Conservation (phyloP, 2,797 vertebrate species). For the Gymnocypris eckloni region DNA sequence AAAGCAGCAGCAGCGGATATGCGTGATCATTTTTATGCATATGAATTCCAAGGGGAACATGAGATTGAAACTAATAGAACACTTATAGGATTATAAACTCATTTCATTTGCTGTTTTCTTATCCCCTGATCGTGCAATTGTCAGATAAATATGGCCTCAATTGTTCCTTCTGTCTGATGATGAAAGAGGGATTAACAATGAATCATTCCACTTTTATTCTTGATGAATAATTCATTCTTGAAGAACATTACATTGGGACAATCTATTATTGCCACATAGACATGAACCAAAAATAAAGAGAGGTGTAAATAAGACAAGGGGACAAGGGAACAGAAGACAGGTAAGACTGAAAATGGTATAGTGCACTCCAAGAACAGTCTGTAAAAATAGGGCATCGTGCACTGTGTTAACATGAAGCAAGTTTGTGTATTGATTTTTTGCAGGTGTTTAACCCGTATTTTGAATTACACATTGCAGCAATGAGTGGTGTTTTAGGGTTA, state of each 20-base stretch:
- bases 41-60: constrained; percentile 22
- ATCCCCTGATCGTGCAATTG: not conserved
- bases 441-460: not conserved
- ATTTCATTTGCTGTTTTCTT: constrained; percentile 25
- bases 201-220: constrained; percentile 31
- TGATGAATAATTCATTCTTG: not conserved
- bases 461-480: too few relatives aligned
- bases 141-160: constrained; percentile 26
- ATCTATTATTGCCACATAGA: constrained; percentile 7
- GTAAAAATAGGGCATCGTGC: not conserved
- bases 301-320: constrained; percentile 5
- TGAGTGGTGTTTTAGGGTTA: not conserved
- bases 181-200: constrained; percentile 26
- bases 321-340: not conserved
- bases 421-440: not conserved
- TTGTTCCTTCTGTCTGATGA: constrained; percentile 7
- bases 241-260: constrained; percentile 7
- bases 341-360: not conserved
- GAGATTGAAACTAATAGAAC: constrained; percentile 39
- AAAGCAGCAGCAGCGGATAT: not conserved
- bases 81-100: constrained; percentile 44
- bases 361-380: not conserved
- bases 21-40: constrained; percentile 10
- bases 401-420: not conserved
- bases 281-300: constrained; percentile 1